phyloP scores from a whole-genome alignment of 2,888 invertebrate species.

The Drosophila subsilvestris region DNA sequence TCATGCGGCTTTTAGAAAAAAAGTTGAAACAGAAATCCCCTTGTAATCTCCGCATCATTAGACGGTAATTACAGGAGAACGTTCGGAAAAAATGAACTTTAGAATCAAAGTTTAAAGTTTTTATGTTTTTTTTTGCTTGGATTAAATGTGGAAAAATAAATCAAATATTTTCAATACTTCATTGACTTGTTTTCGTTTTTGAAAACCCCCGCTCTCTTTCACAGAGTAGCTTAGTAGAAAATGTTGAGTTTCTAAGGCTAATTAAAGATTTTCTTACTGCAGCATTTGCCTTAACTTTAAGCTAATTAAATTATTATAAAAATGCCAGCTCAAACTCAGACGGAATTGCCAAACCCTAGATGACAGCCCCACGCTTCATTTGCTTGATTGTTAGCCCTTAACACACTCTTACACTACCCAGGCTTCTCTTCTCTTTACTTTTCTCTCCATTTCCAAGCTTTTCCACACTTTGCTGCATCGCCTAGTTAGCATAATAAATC shows the following conservation, averaged over 20 bases:
- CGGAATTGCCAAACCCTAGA: background rate
- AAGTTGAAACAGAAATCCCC: constrained; percentile 4
- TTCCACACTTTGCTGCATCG: constrained; percentile 71
- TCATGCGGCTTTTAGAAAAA: constrained; percentile 42
- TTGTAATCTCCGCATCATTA: constrained; percentile 14
- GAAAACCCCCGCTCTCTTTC: background rate
- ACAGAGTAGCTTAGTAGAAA: too few relatives aligned
- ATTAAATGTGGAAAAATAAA: background rate
- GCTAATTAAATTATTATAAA: constrained; percentile 48
- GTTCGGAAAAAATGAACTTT: background rate
- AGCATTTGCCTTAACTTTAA: background rate
- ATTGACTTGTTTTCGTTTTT: background rate
- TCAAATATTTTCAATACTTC: background rate
- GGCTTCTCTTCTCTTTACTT: background rate
- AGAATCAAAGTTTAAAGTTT: background rate
- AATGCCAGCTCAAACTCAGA: background rate
- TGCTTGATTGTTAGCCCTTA: constrained; percentile 46
- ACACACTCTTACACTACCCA: background rate
- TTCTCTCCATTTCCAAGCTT: constrained; percentile 18
- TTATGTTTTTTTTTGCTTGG: background rate
- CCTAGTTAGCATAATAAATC: constrained; percentile 81
- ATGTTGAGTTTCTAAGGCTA: background rate
- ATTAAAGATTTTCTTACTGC: background rate
- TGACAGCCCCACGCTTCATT: constrained; percentile 63
- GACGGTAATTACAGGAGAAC: constrained; percentile 2